Conservation (phyloP, 2,888 invertebrate species). For the Meloe dianella region DNA sequence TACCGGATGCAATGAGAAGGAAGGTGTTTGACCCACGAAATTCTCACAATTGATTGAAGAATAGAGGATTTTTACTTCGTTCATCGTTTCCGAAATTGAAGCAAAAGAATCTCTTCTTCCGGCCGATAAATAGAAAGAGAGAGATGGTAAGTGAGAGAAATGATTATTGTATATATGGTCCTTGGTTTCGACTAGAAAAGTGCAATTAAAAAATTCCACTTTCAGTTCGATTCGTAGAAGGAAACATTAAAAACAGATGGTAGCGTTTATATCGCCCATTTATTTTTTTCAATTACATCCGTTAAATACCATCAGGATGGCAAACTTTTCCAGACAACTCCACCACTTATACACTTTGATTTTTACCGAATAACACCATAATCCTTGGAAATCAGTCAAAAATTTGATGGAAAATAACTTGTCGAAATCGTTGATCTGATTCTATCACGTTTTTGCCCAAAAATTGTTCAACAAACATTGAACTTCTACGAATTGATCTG, state of each 20-base stretch:
- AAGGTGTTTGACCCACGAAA: conserved; percentile 35
- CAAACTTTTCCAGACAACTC: no score
- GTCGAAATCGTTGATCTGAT: no score
- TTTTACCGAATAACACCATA: no score
- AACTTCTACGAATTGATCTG: no score
- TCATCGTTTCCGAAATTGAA: neutral
- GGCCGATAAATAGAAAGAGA: neutral
- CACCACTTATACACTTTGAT: no score
- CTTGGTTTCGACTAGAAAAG: neutral
- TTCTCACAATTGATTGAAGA: conserved; percentile 29
- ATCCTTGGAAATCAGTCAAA: no score
- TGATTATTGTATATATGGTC: neutral
- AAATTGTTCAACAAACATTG: no score
- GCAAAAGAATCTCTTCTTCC: neutral
- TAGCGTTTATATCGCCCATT: neutral
- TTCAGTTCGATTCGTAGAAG: conserved; percentile 3
- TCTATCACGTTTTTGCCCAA: no score
- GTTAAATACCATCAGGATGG: no score
- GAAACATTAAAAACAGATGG: neutral
- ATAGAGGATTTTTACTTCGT: neutral
- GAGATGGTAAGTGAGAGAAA: neutral
- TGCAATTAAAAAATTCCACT: conserved; percentile 10
- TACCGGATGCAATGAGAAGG: conserved; percentile 25
- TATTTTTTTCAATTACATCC: no score
- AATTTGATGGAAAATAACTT: no score